Evolutionary conservation across 2,888 invertebrate genomes (phyloP), one percentile per base, ranked within the genome.

Genomic region (Shargacucullia verbasci): DNA sequence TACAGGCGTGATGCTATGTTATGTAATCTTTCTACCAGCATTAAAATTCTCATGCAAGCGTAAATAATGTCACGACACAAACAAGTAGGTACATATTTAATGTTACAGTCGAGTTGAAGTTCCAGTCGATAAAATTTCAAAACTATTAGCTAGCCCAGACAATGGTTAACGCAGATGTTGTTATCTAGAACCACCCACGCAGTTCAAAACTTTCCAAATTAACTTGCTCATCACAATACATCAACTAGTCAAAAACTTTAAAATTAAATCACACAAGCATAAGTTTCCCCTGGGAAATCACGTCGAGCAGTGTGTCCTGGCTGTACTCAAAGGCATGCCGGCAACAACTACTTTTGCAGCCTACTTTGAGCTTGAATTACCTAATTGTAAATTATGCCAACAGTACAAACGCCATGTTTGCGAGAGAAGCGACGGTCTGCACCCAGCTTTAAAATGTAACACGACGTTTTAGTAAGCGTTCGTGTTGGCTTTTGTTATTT

Each of bases 331-430:
- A 56, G 65, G 57, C 72, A 56, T 79, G 83, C 56, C 43, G 43
- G 55, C 71, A 80, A 78, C 81, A 81, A 66, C 73, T 66, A 64
- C 75, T 68, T 62, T 73, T 69, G 71, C 67, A 65, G 58, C 62
- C 63, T 59, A 75, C 77, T 81, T 76, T 77, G 80, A 77, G 63
- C 58, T 67, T 37, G 59, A 78, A 81, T 82, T 77, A 82, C 80
- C 77, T 79, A 82, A 84, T 82, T 81, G 84, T 79, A 83, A 81
- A 83, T 84, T 82, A 83, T 81, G 67, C 68, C 65, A 45, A 45
- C 58, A 53, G 54, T 35, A 70, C 70, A 63, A 69, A 68, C 67
- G 64, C 68, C 59, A 65, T 59, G 61, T 67, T 64, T 64, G 46
- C 34, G 66, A 65, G 29, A 25, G 40, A 59, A 54, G 20, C 25